phyloP scores from a whole-genome alignment of 2,888 invertebrate genomes.

The Ophion ventricosus region DNA sequence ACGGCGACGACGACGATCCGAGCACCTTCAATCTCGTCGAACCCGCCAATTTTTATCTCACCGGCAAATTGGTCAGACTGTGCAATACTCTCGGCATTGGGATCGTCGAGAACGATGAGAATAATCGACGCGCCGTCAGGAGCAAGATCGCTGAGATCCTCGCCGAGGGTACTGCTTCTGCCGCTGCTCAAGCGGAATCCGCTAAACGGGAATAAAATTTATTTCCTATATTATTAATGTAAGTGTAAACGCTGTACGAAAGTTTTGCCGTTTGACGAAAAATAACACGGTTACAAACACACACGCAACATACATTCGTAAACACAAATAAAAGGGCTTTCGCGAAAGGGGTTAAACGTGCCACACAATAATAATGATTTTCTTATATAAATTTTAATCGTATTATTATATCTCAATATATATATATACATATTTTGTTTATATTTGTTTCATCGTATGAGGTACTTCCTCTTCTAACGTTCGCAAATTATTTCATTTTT shows the following conservation, averaged over 20 bases:
- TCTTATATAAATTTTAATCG: neutral
- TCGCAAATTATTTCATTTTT: no score
- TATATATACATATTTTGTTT: no score
- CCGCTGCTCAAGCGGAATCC: constrained; percentile 51
- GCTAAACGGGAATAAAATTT: constrained; percentile 67
- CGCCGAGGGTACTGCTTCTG: constrained; percentile 59
- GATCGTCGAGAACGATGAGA: constrained; percentile 55
- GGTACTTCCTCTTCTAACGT: no score
- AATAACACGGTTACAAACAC: neutral
- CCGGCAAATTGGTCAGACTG: constrained; percentile 68
- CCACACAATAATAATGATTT: neutral
- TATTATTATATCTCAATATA: neutral
- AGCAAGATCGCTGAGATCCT: constrained; percentile 64
- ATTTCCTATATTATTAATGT: neutral
- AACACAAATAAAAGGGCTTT: constrained; percentile 18
- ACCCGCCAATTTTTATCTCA: constrained; percentile 58
- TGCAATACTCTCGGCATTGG: constrained; percentile 69
- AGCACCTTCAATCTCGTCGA: constrained; percentile 44
- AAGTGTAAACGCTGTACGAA: constrained; percentile 4
- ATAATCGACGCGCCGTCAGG: constrained; percentile 60
- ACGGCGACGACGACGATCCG: constrained; percentile 59
- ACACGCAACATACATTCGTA: neutral
- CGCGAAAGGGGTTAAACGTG: constrained; percentile 5
- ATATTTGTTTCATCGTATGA: no score
- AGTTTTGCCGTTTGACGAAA: constrained; percentile 18